Evolutionary conservation across 2,113 vertebrate genomes (phyloP).

Genomic region (Paracanthobrama guichenoti): DNA sequence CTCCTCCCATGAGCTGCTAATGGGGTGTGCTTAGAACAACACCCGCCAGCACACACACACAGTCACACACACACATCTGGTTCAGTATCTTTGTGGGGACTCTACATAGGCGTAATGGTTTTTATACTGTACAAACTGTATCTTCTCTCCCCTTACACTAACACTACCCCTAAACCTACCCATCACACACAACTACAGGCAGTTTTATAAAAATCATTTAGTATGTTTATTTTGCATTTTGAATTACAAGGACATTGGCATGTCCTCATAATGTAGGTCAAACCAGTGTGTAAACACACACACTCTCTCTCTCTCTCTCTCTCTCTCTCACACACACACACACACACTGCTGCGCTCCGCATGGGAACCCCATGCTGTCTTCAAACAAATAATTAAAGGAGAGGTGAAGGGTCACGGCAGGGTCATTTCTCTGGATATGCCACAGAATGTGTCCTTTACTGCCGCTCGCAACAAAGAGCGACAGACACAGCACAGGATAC

Average conservation of each 20-base stretch:
- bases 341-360: conserved; percentile 83
- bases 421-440: conserved; percentile 97
- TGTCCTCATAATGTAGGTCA: too few species aligned
- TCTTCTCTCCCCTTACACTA: too few species aligned
- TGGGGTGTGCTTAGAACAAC: conserved; percentile 84
- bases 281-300: conserved; percentile 59
- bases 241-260: too few species aligned
- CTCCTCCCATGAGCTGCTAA: conserved; percentile 85
- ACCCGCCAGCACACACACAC: conserved; percentile 67
- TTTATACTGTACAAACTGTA: too few species aligned
- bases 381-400: conserved; percentile 99
- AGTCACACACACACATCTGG: conserved; percentile 65
- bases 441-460: conserved; percentile 94
- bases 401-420: conserved; percentile 93
- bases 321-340: conserved; percentile 49
- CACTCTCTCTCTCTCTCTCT: conserved; percentile 25
- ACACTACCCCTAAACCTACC: too few species aligned
- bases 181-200: too few species aligned
- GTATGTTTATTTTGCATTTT: too few species aligned
- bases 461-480: conserved; percentile 48
- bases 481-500: background rate
- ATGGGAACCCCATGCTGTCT: conserved; percentile 97
- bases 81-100: too few species aligned
- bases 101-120: too few species aligned
- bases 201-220: too few species aligned